These are phyloP conservation scores for Tenodera sinensis DNA, from an alignment of 2,888 invertebrate species.

Conservation along the genomic window DNA sequence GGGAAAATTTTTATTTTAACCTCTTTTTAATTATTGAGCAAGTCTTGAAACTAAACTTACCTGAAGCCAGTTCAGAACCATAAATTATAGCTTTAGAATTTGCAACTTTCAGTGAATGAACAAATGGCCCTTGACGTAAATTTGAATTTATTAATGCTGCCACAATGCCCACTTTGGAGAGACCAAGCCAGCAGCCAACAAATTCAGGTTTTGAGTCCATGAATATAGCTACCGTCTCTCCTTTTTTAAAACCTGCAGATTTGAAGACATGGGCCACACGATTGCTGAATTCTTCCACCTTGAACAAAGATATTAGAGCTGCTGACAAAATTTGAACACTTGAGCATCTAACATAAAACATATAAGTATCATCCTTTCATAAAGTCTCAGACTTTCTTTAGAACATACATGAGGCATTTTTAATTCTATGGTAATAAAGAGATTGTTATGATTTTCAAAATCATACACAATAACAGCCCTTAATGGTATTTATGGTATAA, in stretches of 20 bases:
- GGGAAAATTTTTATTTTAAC: no score
- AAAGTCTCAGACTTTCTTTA: no score
- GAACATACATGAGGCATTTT: no score
- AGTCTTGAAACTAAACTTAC: slow-evolving; percentile 34
- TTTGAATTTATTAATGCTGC: slow-evolving; percentile 60
- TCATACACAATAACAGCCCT: no score
- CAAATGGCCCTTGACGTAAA: slow-evolving; percentile 50
- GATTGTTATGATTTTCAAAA: no score
- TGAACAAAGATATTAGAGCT: slow-evolving; percentile 3
- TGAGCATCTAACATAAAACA: not conserved
- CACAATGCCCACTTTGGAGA: slow-evolving; percentile 50
- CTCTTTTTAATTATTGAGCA: no score
- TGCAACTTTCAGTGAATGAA: slow-evolving; percentile 53
- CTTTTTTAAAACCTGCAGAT: slow-evolving; percentile 46
- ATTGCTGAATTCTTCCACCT: slow-evolving; percentile 60
- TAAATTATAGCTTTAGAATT: slow-evolving; percentile 52
- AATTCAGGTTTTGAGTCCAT: slow-evolving; percentile 58
- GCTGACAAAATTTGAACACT: not conserved
- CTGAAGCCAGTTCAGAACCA: slow-evolving; percentile 44
- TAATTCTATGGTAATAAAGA: no score
- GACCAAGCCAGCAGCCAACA: slow-evolving; percentile 57
- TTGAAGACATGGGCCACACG: slow-evolving; percentile 56
- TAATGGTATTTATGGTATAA: no score
- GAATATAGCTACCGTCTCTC: slow-evolving; percentile 56
- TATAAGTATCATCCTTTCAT: not conserved